Evolutionary conservation across 2,113 vertebrate genomes (phyloP).

Genomic region (Anguilla rostrata): DNA sequence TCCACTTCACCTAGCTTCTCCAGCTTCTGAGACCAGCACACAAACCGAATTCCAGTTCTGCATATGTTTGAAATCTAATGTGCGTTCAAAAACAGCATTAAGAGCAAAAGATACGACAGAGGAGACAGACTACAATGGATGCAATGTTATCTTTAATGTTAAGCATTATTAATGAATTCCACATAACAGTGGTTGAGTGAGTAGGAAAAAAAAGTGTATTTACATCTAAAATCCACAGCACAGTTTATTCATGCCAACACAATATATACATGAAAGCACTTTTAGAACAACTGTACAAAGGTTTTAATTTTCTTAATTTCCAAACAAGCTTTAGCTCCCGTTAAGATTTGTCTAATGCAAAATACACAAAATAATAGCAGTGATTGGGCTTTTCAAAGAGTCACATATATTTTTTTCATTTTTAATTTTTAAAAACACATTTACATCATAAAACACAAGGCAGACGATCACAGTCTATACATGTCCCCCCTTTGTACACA

Average conservation of each 20-base stretch:
- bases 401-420: slow-evolving; percentile 26
- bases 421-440: slow-evolving; percentile 59
- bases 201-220: slow-evolving; percentile 74
- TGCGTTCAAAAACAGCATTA: neutral
- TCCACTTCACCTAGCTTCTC: too few species aligned
- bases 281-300: slow-evolving; percentile 88
- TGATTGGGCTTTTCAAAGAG: slow-evolving; percentile 37
- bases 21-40: too few species aligned
- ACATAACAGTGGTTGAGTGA: slow-evolving; percentile 90
- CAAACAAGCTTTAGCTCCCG: slow-evolving; percentile 27
- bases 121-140: slow-evolving; percentile 55
- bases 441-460: slow-evolving; percentile 86
- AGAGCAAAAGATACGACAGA: slow-evolving; percentile 2
- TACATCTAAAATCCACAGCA: slow-evolving; percentile 90
- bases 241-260: slow-evolving; percentile 96
- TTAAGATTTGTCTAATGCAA: slow-evolving; percentile 31
- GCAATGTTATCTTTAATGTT: slow-evolving; percentile 80
- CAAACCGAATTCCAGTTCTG: neutral
- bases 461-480: slow-evolving; percentile 90
- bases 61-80: neutral
- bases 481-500: slow-evolving; percentile 94
- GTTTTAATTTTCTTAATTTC: slow-evolving; percentile 79
- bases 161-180: slow-evolving; percentile 92
- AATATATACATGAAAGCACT: slow-evolving; percentile 96
- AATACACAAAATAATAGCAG: slow-evolving; percentile 28